Evolutionary conservation across 2,888 invertebrate genomes (phyloP), one percentile per base, ranked within the genome.

Genomic region (Orthosia incerta): DNA sequence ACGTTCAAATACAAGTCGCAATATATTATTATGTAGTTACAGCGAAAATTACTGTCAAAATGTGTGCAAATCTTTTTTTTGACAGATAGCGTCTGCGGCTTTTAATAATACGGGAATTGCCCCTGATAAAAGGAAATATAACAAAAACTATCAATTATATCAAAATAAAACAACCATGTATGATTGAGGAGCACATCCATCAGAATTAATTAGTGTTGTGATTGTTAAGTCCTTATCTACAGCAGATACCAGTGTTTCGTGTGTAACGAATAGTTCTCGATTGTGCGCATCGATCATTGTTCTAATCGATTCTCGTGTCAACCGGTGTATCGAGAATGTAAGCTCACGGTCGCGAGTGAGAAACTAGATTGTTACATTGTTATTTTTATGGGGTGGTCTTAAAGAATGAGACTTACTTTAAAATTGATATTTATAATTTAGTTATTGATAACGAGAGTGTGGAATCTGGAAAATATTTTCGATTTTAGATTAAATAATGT

Each of bases 121-220:
- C 39, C 1, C 39, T 39, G 1, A 39, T 39, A 39, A 9, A 26
- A 16, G 3, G 26, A 51, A 51, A 65, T 15, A 53, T 15, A 65
- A 63, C 7, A 65, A 50, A 66, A 48, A 3, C 12, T 16, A 45
- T 56, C 50, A 70, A 26, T 79, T 74, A 80, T 74, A 77, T 67
- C 56, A n/a, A 51, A 45, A 20, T 57, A 53, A 64, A 65, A 68
- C 26, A 39, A 59, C 53, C 23, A 64, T 55, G 67, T 71, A 56
- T 31, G 57, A 68, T 4, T 59, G 60, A 56, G 12, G n/a, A 62
- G 61, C 78, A 76, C 89, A 92, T 93, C 93, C 85, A 92, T 94
- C 94, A 93, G 90, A 91, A 90, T 92, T 93, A 93, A 94, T 94
- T 92, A 93, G 86, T 82, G 82, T 71, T 86, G 78, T 87, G 83